phyloP scores from a whole-genome alignment of 2,797 vertebrate species.

The Silurus aristotelis region DNA sequence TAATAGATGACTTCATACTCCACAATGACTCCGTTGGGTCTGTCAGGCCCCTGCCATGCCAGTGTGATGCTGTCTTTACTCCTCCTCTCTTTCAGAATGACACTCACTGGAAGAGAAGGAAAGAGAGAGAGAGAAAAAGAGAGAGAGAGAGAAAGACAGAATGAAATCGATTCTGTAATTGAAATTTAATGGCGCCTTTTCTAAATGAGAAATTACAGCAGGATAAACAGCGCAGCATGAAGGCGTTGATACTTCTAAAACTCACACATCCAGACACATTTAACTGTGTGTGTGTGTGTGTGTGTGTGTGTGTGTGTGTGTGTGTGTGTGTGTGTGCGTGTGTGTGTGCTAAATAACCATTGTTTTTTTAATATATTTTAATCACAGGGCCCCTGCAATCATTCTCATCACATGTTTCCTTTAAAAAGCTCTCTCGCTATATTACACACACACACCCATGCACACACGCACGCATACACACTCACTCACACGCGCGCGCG shows the following conservation, averaged over 20 bases:
- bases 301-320: conserved; percentile 42
- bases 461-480: too few relatives aligned
- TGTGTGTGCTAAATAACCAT: neutral
- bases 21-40: conserved; percentile 77
- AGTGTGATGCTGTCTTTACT: conserved; percentile 85
- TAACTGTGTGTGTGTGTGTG: neutral
- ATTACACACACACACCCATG: too few relatives aligned
- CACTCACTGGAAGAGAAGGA: conserved; percentile 71
- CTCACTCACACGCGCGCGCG: neutral
- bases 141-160: conserved; percentile 31
- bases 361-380: conserved; percentile 1
- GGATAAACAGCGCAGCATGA: conserved; percentile 33
- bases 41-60: conserved; percentile 82
- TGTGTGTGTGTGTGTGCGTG: neutral
- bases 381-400: conserved; percentile 4
- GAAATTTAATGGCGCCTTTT: conserved; percentile 46
- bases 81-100: conserved; percentile 81
- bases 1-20: conserved; percentile 86
- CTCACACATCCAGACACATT: conserved; percentile 11
- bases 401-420: neutral
- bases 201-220: conserved; percentile 44
- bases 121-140: conserved; percentile 18
- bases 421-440: neutral
- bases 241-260: conserved; percentile 12
- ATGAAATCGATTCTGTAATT: conserved; percentile 40